Percentiles rank a stretch among this genome's conserved stretches.
phyloP scores from a whole-genome alignment of 2,888 invertebrate species.

The Patella ulyssiponensis region DNA sequence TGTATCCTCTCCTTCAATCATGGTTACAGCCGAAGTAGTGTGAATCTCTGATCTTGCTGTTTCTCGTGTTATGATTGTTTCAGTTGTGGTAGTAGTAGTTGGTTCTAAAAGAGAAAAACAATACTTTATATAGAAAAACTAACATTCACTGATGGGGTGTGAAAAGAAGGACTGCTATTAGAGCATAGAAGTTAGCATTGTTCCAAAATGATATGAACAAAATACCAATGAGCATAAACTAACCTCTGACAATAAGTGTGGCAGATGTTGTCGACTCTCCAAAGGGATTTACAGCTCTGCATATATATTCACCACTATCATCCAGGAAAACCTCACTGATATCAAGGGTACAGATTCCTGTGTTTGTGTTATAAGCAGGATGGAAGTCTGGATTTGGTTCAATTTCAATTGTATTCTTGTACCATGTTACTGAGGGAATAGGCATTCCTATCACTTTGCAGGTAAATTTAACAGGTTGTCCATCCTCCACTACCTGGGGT shows the following conservation, averaged over 20 bases:
- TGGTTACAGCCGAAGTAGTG: constrained; percentile 25
- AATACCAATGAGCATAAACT: constrained; percentile 17
- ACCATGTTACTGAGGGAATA: constrained; percentile 65
- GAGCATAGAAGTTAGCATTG: not conserved
- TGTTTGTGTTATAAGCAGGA: constrained; percentile 57
- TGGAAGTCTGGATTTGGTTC: constrained; percentile 59
- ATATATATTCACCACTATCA: constrained; percentile 96
- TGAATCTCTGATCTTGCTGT: constrained; percentile 38
- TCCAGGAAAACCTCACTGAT: constrained; percentile 96
- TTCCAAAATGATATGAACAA: not conserved
- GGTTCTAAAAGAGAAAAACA: constrained; percentile 23
- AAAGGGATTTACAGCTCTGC: constrained; percentile 93
- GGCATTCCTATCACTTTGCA: constrained; percentile 65
- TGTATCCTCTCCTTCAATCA: constrained; percentile 52
- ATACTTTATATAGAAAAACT: not conserved
- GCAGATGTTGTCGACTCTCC: constrained; percentile 90
- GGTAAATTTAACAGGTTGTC: constrained; percentile 57
- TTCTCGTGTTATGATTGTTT: constrained; percentile 19
- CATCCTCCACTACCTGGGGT: constrained; percentile 64
- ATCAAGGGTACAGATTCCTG: constrained; percentile 82
- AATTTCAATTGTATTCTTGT: constrained; percentile 56
- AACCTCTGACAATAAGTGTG: constrained; percentile 66
- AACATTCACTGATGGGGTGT: not conserved
- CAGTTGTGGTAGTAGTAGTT: constrained; percentile 35
- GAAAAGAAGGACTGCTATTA: too few relatives aligned